Conservation (phyloP, 2,888 invertebrate genomes). For the Mimachlamys varia region DNA sequence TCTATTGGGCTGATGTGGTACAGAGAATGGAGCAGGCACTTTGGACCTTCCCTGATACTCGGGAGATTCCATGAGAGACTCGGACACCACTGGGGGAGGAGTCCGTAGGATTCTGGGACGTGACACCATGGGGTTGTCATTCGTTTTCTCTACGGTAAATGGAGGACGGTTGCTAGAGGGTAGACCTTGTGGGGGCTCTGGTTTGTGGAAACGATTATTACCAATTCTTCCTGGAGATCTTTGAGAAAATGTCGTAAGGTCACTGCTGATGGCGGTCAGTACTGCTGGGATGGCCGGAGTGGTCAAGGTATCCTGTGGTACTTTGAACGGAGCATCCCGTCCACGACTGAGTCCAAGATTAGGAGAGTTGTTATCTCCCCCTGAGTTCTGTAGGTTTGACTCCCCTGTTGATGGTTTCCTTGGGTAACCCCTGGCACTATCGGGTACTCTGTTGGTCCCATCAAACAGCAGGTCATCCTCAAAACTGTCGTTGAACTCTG, state of each 20-base stretch:
- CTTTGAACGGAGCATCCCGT: conserved; percentile 50
- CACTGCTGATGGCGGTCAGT: conserved; percentile 70
- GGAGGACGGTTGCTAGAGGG: conserved; percentile 43
- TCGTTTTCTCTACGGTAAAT: conserved; percentile 46
- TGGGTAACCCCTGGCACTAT: conserved; percentile 54
- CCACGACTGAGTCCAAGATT: conserved; percentile 57
- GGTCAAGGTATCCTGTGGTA: conserved; percentile 62
- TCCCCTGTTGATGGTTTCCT: conserved; percentile 55
- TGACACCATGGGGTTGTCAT: conserved; percentile 46
- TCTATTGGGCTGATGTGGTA: neutral
- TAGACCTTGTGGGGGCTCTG: conserved; percentile 34
- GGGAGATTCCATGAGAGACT: neutral
- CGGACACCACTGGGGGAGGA: conserved; percentile 44
- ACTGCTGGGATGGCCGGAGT: conserved; percentile 67
- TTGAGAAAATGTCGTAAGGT: conserved; percentile 72
- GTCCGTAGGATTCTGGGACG: conserved; percentile 49
- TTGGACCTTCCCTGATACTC: neutral
- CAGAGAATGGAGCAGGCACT: neutral
- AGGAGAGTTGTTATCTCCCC: conserved; percentile 50
- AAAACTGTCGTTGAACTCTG: conserved; percentile 64
- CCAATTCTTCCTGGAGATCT: conserved; percentile 55
- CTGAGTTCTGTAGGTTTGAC: conserved; percentile 44
- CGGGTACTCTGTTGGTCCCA: conserved; percentile 52
- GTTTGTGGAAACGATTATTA: conserved; percentile 45
- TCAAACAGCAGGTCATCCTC: conserved; percentile 72